Percentiles rank a stretch among this genome's conserved stretches.
phyloP scores from a whole-genome alignment of 1,140 invertebrate genomes.

The Penaeus chinensis region DNA sequence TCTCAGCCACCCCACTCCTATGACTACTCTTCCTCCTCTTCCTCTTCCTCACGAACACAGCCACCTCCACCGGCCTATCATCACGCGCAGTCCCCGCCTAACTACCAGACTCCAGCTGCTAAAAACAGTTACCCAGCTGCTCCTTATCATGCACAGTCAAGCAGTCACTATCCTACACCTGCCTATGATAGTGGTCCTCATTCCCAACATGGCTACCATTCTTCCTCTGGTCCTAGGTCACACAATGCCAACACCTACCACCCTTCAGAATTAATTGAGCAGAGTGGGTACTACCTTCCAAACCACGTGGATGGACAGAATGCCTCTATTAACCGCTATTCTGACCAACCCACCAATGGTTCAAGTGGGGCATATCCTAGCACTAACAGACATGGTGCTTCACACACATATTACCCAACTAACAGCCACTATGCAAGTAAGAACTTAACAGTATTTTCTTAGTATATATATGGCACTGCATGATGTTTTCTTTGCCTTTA shows the following conservation, averaged over 20 bases:
- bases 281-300: conserved; percentile 31
- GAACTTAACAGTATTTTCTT: conserved; percentile 16
- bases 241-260: conserved; percentile 20
- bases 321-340: conserved; percentile 40
- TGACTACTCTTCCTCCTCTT: not conserved
- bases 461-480: not conserved
- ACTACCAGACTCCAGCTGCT: not conserved
- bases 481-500: not conserved
- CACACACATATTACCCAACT: conserved; percentile 41
- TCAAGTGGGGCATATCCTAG: conserved; percentile 41
- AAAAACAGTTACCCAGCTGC: not conserved
- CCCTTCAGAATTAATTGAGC: conserved; percentile 36
- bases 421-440: conserved; percentile 57
- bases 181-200: not conserved
- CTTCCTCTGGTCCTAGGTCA: conserved; percentile 25
- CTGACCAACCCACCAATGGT: conserved; percentile 34
- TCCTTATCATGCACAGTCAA: not conserved
- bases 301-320: conserved; percentile 32
- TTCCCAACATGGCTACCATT: not conserved
- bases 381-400: conserved; percentile 47
- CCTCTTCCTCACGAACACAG: not conserved
- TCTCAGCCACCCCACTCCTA: not conserved
- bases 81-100: conserved; percentile 5
- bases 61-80: not conserved
- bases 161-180: conserved; percentile 11